Percentiles rank a stretch among this genome's conserved stretches.
Conservation (phyloP, 2,888 invertebrate genomes). For the Agelastica alni region DNA sequence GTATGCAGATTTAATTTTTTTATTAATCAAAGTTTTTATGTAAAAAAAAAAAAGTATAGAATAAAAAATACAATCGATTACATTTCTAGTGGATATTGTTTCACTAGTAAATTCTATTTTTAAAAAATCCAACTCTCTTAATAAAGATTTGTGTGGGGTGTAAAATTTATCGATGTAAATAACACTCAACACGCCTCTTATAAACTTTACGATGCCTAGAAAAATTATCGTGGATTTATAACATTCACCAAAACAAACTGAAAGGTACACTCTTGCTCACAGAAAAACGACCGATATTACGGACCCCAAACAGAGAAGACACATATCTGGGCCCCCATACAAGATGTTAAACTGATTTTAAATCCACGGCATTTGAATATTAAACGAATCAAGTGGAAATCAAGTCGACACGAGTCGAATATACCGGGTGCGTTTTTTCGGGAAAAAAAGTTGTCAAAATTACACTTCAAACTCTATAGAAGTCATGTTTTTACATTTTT, state of each 20-base stretch:
- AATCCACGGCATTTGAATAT: slow-evolving; percentile 39
- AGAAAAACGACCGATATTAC: slow-evolving; percentile 16
- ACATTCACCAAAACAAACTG: slow-evolving; percentile 16
- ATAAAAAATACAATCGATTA: no score
- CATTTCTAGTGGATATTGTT: no score
- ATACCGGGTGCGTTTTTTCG: not conserved
- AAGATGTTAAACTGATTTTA: slow-evolving; percentile 32
- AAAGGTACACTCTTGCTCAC: slow-evolving; percentile 7
- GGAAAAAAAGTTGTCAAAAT: no score
- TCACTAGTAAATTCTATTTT: not conserved
- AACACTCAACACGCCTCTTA: slow-evolving; percentile 17
- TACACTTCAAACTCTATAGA: no score
- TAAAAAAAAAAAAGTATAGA: no score
- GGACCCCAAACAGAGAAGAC: slow-evolving; percentile 29
- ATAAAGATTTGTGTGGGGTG: slow-evolving; percentile 18
- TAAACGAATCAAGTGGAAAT: no score
- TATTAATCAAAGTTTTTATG: no score
- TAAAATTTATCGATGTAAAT: slow-evolving; percentile 18
- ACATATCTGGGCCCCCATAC: slow-evolving; percentile 28
- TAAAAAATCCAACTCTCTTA: slow-evolving; percentile 1
- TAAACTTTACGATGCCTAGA: slow-evolving; percentile 16
- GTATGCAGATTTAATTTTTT: no score
- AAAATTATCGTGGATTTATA: slow-evolving; percentile 19
- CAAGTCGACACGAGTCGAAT: slow-evolving; percentile 29
- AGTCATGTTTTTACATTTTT: no score